Percentiles rank a stretch among this genome's conserved stretches.
Conservation (phyloP, 2,888 invertebrate species). For the Latrodectus hesperus region DNA sequence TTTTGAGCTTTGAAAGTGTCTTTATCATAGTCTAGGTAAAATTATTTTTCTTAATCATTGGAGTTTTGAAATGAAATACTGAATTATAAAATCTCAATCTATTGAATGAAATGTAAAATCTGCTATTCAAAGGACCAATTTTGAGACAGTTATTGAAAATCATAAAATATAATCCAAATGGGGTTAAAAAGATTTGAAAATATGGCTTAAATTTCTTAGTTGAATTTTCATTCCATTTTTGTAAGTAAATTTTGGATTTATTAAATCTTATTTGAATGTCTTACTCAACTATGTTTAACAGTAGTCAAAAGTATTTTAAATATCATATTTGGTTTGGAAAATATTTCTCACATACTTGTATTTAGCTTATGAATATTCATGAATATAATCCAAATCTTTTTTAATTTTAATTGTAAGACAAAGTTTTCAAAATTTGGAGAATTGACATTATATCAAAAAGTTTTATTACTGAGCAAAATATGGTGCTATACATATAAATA, state of each 20-base stretch:
- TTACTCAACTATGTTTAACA: too few species aligned
- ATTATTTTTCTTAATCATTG: constrained; percentile 25
- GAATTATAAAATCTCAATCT: not conserved
- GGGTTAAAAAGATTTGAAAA: not conserved
- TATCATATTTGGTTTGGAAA: too few species aligned
- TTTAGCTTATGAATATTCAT: too few species aligned
- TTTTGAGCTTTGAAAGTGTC: constrained; percentile 30
- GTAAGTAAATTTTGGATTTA: too few species aligned
- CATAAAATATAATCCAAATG: not conserved
- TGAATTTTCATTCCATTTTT: not conserved
- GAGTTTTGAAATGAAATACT: not conserved
- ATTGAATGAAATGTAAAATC: not conserved
- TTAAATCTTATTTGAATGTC: too few species aligned
- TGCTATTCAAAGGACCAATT: not conserved
- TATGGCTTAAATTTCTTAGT: not conserved
- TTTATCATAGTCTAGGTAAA: not conserved
- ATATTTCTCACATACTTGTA: too few species aligned
- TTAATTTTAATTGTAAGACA: too few species aligned
- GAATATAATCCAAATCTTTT: too few species aligned
- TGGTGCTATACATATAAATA: constrained; percentile 29
- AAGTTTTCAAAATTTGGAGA: too few species aligned
- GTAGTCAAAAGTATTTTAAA: too few species aligned
- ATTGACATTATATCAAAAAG: not conserved
- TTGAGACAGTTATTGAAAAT: not conserved
- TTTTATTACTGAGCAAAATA: not conserved